A percentile compares a stretch with the other conserved stretches of the same genome.
phyloP scores from a whole-genome alignment of 2,113 vertebrate species.

The Camelus dromedarius region DNA sequence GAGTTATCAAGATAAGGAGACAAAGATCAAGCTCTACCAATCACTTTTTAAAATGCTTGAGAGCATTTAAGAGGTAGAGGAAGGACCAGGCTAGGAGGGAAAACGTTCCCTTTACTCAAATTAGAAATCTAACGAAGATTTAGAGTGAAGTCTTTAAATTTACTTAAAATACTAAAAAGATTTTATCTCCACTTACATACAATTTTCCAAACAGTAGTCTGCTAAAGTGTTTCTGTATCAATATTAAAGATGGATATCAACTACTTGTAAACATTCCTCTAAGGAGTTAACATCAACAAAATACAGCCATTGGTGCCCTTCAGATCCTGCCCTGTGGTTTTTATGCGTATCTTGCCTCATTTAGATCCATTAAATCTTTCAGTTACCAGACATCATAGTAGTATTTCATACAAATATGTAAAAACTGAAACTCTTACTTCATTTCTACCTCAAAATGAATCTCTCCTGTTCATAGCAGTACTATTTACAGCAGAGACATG shows the following conservation, averaged over 20 bases:
- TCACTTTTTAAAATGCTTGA: conserved; percentile 41
- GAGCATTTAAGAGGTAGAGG: background rate
- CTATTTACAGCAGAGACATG: no score
- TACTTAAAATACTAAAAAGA: conserved; percentile 36
- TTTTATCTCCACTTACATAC: background rate
- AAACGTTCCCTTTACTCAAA: conserved; percentile 11
- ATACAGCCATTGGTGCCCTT: background rate
- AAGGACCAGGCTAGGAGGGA: background rate
- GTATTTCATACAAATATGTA: background rate
- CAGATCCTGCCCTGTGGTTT: background rate
- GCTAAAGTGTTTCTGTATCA: conserved; percentile 38
- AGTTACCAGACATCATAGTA: background rate
- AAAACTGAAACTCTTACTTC: conserved; percentile 45
- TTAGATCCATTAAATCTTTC: background rate
- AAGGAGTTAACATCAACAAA: conserved; percentile 20
- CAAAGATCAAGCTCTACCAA: conserved; percentile 36
- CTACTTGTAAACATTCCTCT: conserved; percentile 12
- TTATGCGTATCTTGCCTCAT: background rate
- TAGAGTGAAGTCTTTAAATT: conserved; percentile 48
- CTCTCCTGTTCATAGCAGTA: background rate
- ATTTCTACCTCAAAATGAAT: conserved; percentile 5
- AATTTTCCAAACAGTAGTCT: conserved; percentile 26
- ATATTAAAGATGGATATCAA: conserved; percentile 52
- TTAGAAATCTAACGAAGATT: conserved; percentile 47
- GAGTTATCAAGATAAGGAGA: conserved; percentile 58